phyloP scores from a whole-genome alignment of 1,140 invertebrate species.

The Littorina saxatilis region DNA sequence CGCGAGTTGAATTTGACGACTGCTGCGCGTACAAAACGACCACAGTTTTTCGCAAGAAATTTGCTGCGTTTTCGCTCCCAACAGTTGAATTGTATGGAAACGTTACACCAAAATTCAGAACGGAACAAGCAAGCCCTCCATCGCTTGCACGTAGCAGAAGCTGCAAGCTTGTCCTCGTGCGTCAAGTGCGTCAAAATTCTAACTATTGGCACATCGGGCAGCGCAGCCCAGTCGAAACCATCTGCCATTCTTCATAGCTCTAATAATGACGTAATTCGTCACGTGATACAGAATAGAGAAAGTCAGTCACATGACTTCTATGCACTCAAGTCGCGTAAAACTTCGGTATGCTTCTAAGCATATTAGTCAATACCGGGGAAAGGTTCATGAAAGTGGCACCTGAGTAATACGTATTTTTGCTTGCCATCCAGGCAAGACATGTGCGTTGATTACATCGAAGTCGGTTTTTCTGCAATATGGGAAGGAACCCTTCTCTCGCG shows the following conservation, averaged over 20 bases:
- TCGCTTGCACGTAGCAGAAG: constrained; percentile 80
- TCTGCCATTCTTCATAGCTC: constrained; percentile 65
- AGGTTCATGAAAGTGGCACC: no score
- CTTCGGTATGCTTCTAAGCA: no score
- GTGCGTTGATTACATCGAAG: no score
- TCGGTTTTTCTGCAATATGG: no score
- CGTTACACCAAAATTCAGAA: constrained; percentile 80
- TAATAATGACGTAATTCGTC: constrained; percentile 60
- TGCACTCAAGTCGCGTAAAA: no score
- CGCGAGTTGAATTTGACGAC: constrained; percentile 75
- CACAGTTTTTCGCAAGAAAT: constrained; percentile 75
- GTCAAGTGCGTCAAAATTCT: constrained; percentile 81
- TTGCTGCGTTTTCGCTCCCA: constrained; percentile 72
- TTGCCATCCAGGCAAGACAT: no score
- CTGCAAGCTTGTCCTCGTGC: constrained; percentile 78
- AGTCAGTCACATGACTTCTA: constrained; percentile 8
- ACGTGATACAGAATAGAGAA: constrained; percentile 40
- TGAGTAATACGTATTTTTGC: no score
- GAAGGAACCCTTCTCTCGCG: not conserved
- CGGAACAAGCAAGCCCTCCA: constrained; percentile 82
- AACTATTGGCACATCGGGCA: constrained; percentile 81
- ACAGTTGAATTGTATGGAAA: constrained; percentile 73
- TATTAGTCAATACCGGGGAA: no score
- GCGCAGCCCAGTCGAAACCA: constrained; percentile 71
- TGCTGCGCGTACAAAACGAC: constrained; percentile 75